A percentile compares a stretch with the other conserved stretches of the same genome.
Conservation (phyloP, 1,140 invertebrate species). For the Hesperophylax magnus region DNA sequence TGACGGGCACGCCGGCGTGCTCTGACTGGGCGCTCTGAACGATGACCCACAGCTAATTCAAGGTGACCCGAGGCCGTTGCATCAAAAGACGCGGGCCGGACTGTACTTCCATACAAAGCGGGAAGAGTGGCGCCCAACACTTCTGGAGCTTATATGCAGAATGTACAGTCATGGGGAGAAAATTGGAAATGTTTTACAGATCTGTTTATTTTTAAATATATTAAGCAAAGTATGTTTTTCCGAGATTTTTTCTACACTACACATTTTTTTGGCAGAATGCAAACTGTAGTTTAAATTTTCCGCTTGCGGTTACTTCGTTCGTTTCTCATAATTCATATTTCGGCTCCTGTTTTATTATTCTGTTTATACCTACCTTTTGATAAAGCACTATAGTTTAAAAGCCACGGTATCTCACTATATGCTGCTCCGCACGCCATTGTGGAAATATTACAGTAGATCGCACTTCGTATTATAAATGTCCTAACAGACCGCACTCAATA, state of each 20-base stretch:
- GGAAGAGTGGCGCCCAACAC: neutral
- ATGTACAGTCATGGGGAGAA: neutral
- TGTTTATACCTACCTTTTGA: too few species aligned
- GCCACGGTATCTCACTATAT: too few species aligned
- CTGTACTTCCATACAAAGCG: conserved; percentile 11
- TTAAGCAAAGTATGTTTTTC: neutral
- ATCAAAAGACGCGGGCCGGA: conserved; percentile 33
- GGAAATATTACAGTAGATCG: neutral
- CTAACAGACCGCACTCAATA: neutral
- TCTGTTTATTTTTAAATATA: neutral
- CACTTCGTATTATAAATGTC: neutral
- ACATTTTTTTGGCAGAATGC: too few species aligned
- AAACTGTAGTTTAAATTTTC: too few species aligned
- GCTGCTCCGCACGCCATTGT: too few species aligned
- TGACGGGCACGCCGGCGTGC: neutral
- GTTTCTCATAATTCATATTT: too few species aligned
- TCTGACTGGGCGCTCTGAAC: conserved; percentile 35
- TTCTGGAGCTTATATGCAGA: neutral
- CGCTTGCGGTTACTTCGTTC: too few species aligned
- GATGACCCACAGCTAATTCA: conserved; percentile 50
- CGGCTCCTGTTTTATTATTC: too few species aligned
- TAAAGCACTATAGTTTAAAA: too few species aligned
- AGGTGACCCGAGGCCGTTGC: conserved; percentile 55
- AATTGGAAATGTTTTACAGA: neutral
- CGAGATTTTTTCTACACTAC: too few species aligned